Evolutionary conservation across 2,888 invertebrate genomes (phyloP).

Genomic region (Ectemnius lituratus): DNA sequence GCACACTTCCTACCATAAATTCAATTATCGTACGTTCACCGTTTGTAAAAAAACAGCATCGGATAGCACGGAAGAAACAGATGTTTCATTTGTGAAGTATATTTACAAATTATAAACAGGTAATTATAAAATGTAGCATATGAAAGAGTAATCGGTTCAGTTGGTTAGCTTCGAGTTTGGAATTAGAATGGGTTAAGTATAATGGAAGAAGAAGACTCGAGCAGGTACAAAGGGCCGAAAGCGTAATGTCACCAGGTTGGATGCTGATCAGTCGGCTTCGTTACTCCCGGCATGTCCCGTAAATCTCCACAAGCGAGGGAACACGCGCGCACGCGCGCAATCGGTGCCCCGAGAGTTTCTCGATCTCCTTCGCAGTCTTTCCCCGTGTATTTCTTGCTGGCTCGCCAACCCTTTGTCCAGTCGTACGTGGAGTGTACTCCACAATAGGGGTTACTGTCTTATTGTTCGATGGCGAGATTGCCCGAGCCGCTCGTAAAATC

Average conservation of each 20-base stretch:
- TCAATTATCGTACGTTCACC: no score
- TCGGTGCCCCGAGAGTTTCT: conserved; percentile 24
- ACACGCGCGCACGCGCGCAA: background rate
- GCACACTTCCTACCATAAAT: no score
- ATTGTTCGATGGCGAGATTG: conserved; percentile 45
- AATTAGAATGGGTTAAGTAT: conserved; percentile 2
- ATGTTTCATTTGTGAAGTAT: no score
- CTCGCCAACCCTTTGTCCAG: conserved; percentile 31
- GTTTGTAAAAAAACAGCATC: no score
- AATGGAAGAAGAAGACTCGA: conserved; percentile 18
- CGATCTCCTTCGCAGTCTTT: conserved; percentile 28
- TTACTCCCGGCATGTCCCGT: conserved; percentile 59
- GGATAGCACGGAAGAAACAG: no score
- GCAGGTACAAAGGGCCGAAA: conserved; percentile 57
- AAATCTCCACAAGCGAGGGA: conserved; percentile 58
- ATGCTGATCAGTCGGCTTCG: conserved; percentile 69
- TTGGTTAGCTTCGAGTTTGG: conserved; percentile 19
- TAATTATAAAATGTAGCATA: background rate
- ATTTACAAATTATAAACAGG: no score
- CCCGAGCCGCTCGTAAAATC: conserved; percentile 49
- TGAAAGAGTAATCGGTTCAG: conserved; percentile 49
- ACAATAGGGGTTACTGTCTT: conserved; percentile 49
- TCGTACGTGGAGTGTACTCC: conserved; percentile 29
- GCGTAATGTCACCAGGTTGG: conserved; percentile 59
- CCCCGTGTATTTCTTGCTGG: conserved; percentile 20